These are phyloP conservation scores for Apostichopus parvimensis DNA, from an alignment of 35 echinoderm and acorn worm species.

Conservation along the genomic window DNA sequence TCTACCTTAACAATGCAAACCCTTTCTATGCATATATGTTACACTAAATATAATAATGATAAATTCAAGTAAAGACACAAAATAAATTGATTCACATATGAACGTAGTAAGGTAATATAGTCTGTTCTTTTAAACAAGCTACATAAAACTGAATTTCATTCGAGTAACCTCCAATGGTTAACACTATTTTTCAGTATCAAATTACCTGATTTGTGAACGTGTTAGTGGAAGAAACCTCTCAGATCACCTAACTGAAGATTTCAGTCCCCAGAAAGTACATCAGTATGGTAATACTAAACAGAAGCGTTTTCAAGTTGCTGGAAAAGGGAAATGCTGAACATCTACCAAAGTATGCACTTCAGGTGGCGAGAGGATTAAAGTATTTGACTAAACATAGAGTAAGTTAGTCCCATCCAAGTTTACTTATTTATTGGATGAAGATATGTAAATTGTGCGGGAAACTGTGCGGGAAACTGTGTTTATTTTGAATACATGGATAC, in stretches of 20 bases:
- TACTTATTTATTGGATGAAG: too few relatives aligned
- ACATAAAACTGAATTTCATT: background rate
- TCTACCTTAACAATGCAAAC: background rate
- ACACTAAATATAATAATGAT: background rate
- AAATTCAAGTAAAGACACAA: background rate
- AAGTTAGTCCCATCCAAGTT: background rate
- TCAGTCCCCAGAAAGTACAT: background rate
- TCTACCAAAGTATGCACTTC: conserved; percentile 10
- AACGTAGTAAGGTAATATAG: background rate
- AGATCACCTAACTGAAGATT: background rate
- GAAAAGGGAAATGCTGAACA: background rate
- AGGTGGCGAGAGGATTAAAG: conserved; percentile 17
- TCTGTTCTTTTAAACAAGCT: background rate
- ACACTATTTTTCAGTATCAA: background rate
- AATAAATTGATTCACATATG: too few relatives aligned
- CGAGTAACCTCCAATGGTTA: background rate
- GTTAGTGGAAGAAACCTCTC: background rate
- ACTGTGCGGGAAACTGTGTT: too few relatives aligned
- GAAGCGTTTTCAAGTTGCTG: conserved; percentile 11
- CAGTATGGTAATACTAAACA: conserved; percentile 25
- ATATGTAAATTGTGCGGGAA: too few relatives aligned
- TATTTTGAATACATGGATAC: too few relatives aligned
- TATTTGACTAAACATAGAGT: background rate
- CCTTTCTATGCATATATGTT: background rate
- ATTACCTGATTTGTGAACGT: background rate